Conservation (phyloP, 2,113 vertebrate genomes). For the Pituophis catenifer region DNA sequence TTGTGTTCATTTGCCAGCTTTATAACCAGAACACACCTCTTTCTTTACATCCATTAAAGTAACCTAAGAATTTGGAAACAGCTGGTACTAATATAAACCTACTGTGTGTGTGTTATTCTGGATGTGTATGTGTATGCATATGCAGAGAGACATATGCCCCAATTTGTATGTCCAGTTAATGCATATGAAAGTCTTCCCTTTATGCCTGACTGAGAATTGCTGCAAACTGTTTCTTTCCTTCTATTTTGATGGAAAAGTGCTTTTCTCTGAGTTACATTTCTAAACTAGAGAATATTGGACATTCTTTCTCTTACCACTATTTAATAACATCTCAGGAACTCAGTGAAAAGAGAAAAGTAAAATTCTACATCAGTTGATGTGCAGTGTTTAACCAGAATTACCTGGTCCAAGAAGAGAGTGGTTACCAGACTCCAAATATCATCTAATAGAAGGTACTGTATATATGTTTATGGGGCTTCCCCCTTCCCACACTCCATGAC, state of each 20-base stretch:
- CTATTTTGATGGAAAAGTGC: not conserved
- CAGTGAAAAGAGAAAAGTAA: not conserved
- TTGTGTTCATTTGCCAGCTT: not conserved
- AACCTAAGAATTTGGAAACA: not conserved
- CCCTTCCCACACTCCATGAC: not conserved
- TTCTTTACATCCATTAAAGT: not conserved
- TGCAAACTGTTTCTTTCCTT: not conserved
- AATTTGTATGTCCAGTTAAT: not conserved
- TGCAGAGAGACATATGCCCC: not conserved
- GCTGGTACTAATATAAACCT: not conserved
- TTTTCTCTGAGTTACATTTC: not conserved
- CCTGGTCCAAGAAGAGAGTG: not conserved
- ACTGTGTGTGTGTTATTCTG: not conserved
- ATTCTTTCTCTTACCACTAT: not conserved
- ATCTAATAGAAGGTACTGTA: not conserved
- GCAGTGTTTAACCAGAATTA: not conserved
- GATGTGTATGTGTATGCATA: not conserved
- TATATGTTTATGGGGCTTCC: not conserved
- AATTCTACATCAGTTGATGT: not conserved
- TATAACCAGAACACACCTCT: not conserved
- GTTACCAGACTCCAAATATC: not conserved
- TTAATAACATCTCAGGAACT: not conserved
- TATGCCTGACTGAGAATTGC: not conserved
- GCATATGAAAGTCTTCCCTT: not conserved
- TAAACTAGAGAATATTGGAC: not conserved